A percentile compares a stretch with the other conserved stretches of the same genome.
Evolutionary conservation across 30 jellyfish, hydroid and myxozoan genomes (phyloP).

Genomic region (Turritopsis rubra): DNA sequence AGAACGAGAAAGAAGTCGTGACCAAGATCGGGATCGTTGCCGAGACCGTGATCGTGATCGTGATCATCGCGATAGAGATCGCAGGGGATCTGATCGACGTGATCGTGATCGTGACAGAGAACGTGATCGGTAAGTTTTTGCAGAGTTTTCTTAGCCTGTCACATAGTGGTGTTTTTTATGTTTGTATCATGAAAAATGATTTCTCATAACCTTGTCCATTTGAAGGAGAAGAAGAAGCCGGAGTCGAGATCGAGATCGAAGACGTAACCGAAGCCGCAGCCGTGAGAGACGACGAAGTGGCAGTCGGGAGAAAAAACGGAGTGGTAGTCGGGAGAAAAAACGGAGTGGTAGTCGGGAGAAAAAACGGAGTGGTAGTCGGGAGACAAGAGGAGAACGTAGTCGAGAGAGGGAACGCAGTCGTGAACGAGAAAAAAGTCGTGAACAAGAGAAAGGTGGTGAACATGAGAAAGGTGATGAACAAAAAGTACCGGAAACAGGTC

Average conservation of each 20-base stretch:
- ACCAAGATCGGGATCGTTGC: constrained; percentile 32
- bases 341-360: constrained; percentile 24
- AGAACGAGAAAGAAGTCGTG: constrained; percentile 48
- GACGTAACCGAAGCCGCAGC: constrained; percentile 35
- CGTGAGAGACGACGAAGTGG: constrained; percentile 28
- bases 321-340: constrained; percentile 37
- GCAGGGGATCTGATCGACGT: constrained; percentile 30
- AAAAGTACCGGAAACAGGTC: constrained; percentile 34
- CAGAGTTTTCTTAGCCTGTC: no score
- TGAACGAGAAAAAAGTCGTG: constrained; percentile 33
- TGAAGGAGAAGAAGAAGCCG: constrained; percentile 31
- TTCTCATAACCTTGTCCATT: no score
- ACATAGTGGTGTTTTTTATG: no score
- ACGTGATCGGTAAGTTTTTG: constrained; percentile 33
- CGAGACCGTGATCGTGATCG: constrained; percentile 51
- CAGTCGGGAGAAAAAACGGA: not conserved
- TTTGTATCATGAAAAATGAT: no score
- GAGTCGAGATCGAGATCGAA: constrained; percentile 46
- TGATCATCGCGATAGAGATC: constrained; percentile 19
- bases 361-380: constrained; percentile 25
- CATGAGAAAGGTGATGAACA: not conserved
- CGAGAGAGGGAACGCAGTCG: constrained; percentile 39
- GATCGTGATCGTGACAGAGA: constrained; percentile 31
- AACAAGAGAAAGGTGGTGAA: no score
- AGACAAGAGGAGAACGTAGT: no score